phyloP scores from a whole-genome alignment of 1,140 invertebrate genomes.

The Apis mellifera region Amel_HAv3.1 CM009944.2:7654501-7655000 shows the following conservation, averaged over 20 bases:
- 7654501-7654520: neutral
- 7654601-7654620: neutral
- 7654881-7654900: conserved; percentile 45
- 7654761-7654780: neutral
- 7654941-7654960: conserved; percentile 2
- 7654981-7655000: conserved; percentile 59
- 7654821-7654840: neutral
- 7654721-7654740: neutral
- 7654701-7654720: neutral
- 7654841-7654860: neutral
- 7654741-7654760: neutral
- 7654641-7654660: conserved; percentile 42
- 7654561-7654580: conserved; percentile 1
- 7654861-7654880: conserved; percentile 37
- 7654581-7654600: neutral
- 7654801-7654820: neutral
- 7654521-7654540: neutral
- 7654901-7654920: neutral
- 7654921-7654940: neutral
- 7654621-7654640: neutral
- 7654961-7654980: conserved; percentile 39
- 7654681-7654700: conserved; percentile 4
- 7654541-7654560: too few relatives aligned
- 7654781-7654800: neutral
- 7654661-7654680: neutral